Percentiles rank a stretch among this genome's conserved stretches.
Conservation (phyloP, 2,888 invertebrate genomes). For the Alcis repandata region DNA sequence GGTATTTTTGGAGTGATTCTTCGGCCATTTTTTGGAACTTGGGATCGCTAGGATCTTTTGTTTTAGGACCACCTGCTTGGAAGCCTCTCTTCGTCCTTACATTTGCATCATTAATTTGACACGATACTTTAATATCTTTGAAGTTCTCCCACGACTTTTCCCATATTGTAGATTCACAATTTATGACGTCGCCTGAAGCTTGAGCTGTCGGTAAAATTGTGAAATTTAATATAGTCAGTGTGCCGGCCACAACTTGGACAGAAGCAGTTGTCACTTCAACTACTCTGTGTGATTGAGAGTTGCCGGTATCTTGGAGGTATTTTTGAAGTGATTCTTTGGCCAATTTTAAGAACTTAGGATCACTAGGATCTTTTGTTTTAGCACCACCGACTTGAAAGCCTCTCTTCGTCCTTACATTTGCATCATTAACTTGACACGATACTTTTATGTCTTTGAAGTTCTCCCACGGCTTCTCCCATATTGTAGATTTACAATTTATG, state of each 20-base stretch:
- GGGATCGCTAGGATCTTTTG: constrained; percentile 37
- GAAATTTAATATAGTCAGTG: constrained; percentile 81
- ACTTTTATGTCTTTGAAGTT: constrained; percentile 51
- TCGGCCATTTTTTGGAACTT: constrained; percentile 54
- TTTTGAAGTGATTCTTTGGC: constrained; percentile 54
- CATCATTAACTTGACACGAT: constrained; percentile 45
- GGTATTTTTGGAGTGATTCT: constrained; percentile 53
- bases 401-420: constrained; percentile 38
- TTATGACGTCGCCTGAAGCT: constrained; percentile 35
- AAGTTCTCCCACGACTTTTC: constrained; percentile 47
- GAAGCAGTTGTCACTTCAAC: constrained; percentile 68
- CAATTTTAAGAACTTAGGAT: constrained; percentile 48
- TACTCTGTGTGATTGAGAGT: constrained; percentile 49
- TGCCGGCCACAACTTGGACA: constrained; percentile 80
- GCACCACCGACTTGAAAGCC: constrained; percentile 35
- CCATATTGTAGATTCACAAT: constrained; percentile 49
- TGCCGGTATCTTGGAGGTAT: constrained; percentile 43
- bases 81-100: constrained; percentile 46
- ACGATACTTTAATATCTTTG: constrained; percentile 51
- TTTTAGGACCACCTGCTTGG: constrained; percentile 35
- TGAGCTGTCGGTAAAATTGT: constrained; percentile 82
- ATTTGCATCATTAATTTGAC: constrained; percentile 41
- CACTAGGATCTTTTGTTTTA: constrained; percentile 44
- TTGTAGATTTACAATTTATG: constrained; percentile 44
- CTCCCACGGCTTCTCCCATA: constrained; percentile 49